Evolutionary conservation across 35 echinoderm and acorn worm genomes (phyloP).

Genomic region (Heliocidaris erythrogramma): DNA sequence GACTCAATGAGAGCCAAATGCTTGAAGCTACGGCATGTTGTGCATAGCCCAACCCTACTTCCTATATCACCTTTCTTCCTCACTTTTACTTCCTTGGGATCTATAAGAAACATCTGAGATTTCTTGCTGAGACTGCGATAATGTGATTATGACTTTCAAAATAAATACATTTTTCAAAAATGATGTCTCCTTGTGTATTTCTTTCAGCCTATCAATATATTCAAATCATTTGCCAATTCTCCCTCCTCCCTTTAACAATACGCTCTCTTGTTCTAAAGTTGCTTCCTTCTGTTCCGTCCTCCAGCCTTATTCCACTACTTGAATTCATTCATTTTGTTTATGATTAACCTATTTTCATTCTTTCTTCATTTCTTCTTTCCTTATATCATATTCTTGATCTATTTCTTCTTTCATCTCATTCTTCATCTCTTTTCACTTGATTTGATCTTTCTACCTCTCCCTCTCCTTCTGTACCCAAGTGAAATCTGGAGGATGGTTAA

Average conservation of each 20-base stretch:
- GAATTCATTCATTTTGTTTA: no score
- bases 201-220: not conserved
- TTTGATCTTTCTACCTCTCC: not conserved
- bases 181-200: not conserved
- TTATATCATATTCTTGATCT: not conserved
- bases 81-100: not conserved
- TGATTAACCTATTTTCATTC: no score
- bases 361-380: not conserved
- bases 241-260: not conserved
- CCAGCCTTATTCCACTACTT: not conserved
- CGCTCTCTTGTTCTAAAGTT: not conserved
- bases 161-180: not conserved
- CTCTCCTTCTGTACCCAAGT: not conserved
- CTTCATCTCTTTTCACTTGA: not conserved
- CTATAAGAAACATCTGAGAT: not conserved
- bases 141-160: not conserved
- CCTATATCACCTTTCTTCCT: not conserved
- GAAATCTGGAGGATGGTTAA: not conserved
- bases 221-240: not conserved
- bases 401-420: not conserved
- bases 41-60: not conserved
- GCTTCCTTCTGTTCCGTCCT: not conserved
- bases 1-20: not conserved
- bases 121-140: not conserved
- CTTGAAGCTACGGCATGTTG: not conserved